Percentiles rank a stretch among this genome's conserved stretches.
Evolutionary conservation across 2,797 vertebrate species (phyloP).

Genomic region (Pseudocheirus occidentalis): DNA sequence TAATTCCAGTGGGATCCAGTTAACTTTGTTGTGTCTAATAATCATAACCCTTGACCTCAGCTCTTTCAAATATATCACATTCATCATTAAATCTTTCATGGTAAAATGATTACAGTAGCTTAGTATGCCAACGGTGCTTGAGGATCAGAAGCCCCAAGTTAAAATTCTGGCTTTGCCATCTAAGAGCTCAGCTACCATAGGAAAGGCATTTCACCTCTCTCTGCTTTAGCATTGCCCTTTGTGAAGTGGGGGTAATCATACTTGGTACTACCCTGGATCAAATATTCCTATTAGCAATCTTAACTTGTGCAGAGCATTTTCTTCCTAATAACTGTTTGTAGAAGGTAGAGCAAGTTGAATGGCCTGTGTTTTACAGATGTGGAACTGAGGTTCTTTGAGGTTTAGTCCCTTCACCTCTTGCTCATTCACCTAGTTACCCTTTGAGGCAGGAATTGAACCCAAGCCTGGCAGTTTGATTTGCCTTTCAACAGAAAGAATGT

Average conservation of each 20-base stretch:
- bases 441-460: neutral
- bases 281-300: neutral
- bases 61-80: neutral
- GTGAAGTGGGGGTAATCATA: neutral
- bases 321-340: neutral
- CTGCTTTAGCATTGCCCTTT: neutral
- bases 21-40: neutral
- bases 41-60: neutral
- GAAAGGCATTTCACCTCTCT: neutral
- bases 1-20: conserved; percentile 13
- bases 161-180: neutral
- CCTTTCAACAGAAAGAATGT: neutral
- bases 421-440: neutral
- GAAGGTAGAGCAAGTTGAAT: neutral
- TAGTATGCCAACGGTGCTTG: no score
- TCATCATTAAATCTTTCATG: neutral
- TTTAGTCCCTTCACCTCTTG: neutral
- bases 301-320: no score
- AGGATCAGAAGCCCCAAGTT: neutral
- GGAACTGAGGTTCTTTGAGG: neutral
- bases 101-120: neutral
- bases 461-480: neutral
- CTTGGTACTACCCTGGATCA: neutral
- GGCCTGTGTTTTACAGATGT: neutral
- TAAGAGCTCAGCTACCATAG: neutral